phyloP scores from a whole-genome alignment of 2,888 invertebrate species.

The Cantharis rufa region DNA sequence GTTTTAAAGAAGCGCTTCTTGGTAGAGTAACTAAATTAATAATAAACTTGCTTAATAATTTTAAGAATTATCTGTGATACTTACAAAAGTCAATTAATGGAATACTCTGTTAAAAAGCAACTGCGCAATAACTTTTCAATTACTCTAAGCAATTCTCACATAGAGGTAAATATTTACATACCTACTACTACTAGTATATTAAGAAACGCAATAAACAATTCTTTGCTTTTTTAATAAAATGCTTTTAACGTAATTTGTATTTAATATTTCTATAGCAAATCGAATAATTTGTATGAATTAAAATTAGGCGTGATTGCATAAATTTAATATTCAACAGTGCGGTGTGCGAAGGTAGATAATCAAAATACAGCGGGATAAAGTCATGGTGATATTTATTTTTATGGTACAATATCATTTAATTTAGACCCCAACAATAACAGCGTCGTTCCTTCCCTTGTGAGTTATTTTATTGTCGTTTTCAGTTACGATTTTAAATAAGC shows the following conservation, averaged over 20 bases:
- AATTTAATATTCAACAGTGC: not conserved
- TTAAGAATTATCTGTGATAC: constrained; percentile 44
- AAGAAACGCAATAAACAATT: constrained; percentile 5
- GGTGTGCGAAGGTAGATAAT: not conserved
- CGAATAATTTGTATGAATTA: not conserved
- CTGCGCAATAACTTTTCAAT: constrained; percentile 22
- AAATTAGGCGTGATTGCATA: not conserved
- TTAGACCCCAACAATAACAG: constrained; percentile 15
- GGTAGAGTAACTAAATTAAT: constrained; percentile 4
- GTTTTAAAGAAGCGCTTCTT: constrained; percentile 14
- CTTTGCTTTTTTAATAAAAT: constrained; percentile 9
- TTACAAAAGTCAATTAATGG: constrained; percentile 32
- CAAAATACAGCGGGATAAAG: not conserved
- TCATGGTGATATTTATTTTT: constrained; percentile 10
- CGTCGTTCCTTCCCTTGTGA: constrained; percentile 7
- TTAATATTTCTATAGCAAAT: not conserved
- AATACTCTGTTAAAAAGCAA: constrained; percentile 9
- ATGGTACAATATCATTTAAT: constrained; percentile 21
- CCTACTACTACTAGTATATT: constrained; percentile 8
- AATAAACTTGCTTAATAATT: constrained; percentile 30
- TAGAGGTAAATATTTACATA: not conserved
- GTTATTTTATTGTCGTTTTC: constrained; percentile 15
- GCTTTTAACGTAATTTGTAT: constrained; percentile 2
- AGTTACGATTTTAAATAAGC: constrained; percentile 15
- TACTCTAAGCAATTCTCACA: not conserved